Base-by-base conservation (phyloP, 2,113 vertebrate species). In the Taurulus bubalis region DNA sequence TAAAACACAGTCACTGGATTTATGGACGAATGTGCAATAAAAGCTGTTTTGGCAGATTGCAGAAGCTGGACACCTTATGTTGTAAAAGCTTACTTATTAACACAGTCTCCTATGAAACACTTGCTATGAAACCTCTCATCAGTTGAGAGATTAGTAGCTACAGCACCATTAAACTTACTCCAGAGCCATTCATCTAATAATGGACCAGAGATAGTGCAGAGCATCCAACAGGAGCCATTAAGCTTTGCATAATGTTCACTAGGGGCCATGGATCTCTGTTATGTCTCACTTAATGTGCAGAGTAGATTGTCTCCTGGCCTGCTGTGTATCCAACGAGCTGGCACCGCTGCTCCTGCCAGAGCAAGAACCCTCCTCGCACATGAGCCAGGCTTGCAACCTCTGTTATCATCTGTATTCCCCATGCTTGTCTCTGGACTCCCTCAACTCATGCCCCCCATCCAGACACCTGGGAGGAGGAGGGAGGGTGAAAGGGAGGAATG, bases 201-300 rank as follows among this genome's bases (percentile, higher is more conserved):
- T 80, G 58, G 62, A 16, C 70, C 63, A 77, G 91, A 91, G 83
- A 92, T 42, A 89, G 79, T 69, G 72, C 91, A 92, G 87, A 84
- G 56, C 85, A 77, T 82, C 74, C 68, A 82, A 65, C 70, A 71
- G 77, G 79, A 82, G 77, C 89, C 80, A 91, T 93, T 90, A 90
- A 87, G 80, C 84, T 89, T 87, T 91, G 87, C 79, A 89, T 85
- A 90, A 90, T 91, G 83, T 92, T 91, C 90, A 86, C 76, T 69
- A 86, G 51, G 81, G 75, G 77, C 67, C 83, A 87, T 85, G 80
- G 80, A 90, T 92, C 90, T 89, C 77, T 34, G 82, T 90, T 90
- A 87, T 85, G 91, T 89, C 90, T 86, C 76, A 60, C 80, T 91
- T 90, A 90, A 91, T 94, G 87, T 88, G 84, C 72, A 59, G 63